phyloP scores from a whole-genome alignment of 2,888 invertebrate genomes.

The Leptopilina syphax region DNA sequence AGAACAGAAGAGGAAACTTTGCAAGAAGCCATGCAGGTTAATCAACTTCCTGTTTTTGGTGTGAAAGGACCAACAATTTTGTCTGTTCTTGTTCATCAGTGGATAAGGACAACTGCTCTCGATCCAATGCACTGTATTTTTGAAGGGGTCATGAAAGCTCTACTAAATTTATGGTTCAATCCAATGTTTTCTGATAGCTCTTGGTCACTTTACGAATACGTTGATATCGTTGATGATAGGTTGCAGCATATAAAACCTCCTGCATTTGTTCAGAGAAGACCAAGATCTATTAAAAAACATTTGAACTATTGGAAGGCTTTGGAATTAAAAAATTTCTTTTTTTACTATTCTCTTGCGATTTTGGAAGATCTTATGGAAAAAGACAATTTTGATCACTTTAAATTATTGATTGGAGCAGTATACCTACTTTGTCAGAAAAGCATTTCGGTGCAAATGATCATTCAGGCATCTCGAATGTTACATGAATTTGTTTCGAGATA shows the following conservation, averaged over 20 bases:
- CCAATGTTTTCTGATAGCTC: background rate
- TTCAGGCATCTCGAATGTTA: background rate
- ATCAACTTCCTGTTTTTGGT: background rate
- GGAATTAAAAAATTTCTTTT: constrained; percentile 1
- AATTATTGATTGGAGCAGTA: constrained; percentile 1
- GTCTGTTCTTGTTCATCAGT: background rate
- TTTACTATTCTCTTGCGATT: constrained; percentile 1
- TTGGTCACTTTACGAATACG: background rate
- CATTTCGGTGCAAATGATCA: background rate
- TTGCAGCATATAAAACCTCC: background rate
- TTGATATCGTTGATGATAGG: background rate
- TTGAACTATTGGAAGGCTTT: constrained; percentile 14
- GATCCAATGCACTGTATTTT: background rate
- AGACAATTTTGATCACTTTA: constrained; percentile 44
- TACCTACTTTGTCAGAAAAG: background rate
- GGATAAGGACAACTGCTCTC: background rate
- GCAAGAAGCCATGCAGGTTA: background rate
- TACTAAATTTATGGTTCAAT: background rate
- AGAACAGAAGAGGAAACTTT: background rate
- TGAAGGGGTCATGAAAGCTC: background rate
- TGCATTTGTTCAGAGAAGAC: constrained; percentile 1
- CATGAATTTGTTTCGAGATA: constrained; percentile 7
- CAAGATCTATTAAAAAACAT: background rate
- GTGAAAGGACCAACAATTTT: background rate
- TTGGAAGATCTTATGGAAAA: constrained; percentile 35